phyloP scores from a whole-genome alignment of 1,140 invertebrate species.

The Pachypsylla venusta region DNA sequence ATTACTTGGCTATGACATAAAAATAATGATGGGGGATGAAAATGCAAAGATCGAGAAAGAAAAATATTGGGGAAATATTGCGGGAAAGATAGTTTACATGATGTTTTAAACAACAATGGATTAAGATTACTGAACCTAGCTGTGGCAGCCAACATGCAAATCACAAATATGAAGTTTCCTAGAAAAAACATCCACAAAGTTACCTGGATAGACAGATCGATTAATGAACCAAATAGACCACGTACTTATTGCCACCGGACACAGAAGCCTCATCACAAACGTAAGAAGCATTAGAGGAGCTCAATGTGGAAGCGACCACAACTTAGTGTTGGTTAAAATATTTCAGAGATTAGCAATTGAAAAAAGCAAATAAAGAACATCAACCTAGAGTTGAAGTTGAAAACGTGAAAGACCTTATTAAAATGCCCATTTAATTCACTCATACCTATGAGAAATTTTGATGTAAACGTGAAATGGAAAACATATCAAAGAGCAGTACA shows the following conservation, averaged over 20 bases:
- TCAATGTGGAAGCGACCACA: no score
- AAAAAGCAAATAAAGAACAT: no score
- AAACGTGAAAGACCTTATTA: no score
- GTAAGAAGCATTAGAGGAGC: no score
- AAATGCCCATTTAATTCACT: no score
- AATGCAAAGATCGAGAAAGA: slow-evolving; percentile 16
- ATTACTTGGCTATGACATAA: slow-evolving; percentile 15
- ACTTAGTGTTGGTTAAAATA: no score
- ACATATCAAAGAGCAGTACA: no score
- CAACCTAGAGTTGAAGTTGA: no score
- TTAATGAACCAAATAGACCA: neutral
- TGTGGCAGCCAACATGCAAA: neutral
- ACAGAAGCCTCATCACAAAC: no score
- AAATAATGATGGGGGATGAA: slow-evolving; percentile 13
- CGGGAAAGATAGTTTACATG: slow-evolving; percentile 27
- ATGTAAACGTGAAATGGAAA: no score
- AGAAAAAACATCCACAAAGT: neutral
- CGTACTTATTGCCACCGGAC: neutral
- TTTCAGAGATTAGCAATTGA: no score
- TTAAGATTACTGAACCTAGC: neutral
- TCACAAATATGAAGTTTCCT: neutral
- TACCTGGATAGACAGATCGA: neutral
- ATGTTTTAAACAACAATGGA: neutral
- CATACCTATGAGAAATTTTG: no score
- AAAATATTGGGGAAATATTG: slow-evolving; percentile 9